Percentiles rank a stretch among this genome's conserved stretches.
Conservation (phyloP, 2,888 invertebrate genomes). For the Megastigmus dorsalis region DNA sequence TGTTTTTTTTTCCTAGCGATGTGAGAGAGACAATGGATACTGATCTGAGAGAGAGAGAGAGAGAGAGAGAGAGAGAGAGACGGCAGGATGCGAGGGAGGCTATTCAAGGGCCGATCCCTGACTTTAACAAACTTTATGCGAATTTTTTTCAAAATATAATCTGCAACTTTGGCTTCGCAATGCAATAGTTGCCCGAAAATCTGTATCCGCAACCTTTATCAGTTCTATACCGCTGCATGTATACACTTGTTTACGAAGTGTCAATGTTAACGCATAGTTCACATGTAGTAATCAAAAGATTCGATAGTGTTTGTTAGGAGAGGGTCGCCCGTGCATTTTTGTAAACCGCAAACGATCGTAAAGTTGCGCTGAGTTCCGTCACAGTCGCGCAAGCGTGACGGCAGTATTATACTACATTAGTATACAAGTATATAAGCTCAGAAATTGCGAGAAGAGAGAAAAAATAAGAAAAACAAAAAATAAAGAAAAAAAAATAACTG, state of each 20-base stretch:
- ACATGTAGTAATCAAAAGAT: neutral
- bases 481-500: slow-evolving; percentile 10
- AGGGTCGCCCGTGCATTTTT: slow-evolving; percentile 33
- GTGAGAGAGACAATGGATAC: neutral
- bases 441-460: slow-evolving; percentile 24
- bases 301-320: neutral
- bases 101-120: neutral
- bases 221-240: no score
- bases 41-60: neutral
- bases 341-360: slow-evolving; percentile 22
- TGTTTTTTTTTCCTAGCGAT: slow-evolving; percentile 29
- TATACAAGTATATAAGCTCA: slow-evolving; percentile 39
- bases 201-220: no score
- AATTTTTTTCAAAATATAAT: slow-evolving; percentile 1
- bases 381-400: slow-evolving; percentile 33
- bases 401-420: slow-evolving; percentile 50
- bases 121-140: neutral
- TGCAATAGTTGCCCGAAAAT: no score
- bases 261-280: no score
- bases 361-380: slow-evolving; percentile 34
- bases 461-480: slow-evolving; percentile 12
- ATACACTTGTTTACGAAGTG: no score
- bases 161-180: no score
- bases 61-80: neutral
- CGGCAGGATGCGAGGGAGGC: neutral